Percentiles rank a stretch among this genome's conserved stretches.
Evolutionary conservation across 2,888 invertebrate species (phyloP).

Genomic region (Acleris holmiana): DNA sequence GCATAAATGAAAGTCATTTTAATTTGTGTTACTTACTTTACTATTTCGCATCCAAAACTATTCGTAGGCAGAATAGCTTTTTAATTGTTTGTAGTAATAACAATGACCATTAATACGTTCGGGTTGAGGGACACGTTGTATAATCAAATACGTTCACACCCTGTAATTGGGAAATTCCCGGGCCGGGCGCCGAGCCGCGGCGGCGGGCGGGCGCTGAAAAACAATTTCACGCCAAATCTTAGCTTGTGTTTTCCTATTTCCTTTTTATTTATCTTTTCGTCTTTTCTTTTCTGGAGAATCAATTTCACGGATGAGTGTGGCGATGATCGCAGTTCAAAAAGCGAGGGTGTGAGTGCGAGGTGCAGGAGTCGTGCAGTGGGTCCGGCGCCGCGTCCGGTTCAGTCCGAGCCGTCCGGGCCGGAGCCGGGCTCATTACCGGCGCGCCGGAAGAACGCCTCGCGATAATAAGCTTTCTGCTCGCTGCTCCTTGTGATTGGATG

Average conservation of each 20-base stretch:
- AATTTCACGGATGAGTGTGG: conserved; percentile 84
- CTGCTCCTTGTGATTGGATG: conserved; percentile 77
- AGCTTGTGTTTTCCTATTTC: conserved; percentile 85
- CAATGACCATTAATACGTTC: conserved; percentile 32
- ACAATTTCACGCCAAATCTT: conserved; percentile 85
- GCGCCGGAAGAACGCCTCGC: conserved; percentile 68
- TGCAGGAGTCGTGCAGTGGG: conserved; percentile 47
- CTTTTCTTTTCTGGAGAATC: conserved; percentile 83
- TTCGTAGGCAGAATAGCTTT: conserved; percentile 4
- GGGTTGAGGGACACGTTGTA: conserved; percentile 62
- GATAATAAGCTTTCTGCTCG: conserved; percentile 80
- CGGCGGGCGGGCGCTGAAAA: conserved; percentile 77
- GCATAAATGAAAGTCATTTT: no score
- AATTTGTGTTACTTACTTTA: background rate
- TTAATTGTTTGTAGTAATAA: conserved; percentile 24
- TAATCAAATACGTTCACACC: conserved; percentile 80
- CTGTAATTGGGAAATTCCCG: conserved; percentile 83
- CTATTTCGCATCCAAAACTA: background rate
- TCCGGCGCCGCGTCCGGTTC: conserved; percentile 36
- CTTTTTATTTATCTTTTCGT: conserved; percentile 84
- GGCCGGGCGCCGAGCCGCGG: conserved; percentile 62
- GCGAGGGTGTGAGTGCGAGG: conserved; percentile 67
- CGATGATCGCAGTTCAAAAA: conserved; percentile 82
- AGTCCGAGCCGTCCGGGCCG: conserved; percentile 40
- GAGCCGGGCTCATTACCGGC: conserved; percentile 65